phyloP scores from a whole-genome alignment of 2,888 invertebrate genomes.

The Diogma glabrata region DNA sequence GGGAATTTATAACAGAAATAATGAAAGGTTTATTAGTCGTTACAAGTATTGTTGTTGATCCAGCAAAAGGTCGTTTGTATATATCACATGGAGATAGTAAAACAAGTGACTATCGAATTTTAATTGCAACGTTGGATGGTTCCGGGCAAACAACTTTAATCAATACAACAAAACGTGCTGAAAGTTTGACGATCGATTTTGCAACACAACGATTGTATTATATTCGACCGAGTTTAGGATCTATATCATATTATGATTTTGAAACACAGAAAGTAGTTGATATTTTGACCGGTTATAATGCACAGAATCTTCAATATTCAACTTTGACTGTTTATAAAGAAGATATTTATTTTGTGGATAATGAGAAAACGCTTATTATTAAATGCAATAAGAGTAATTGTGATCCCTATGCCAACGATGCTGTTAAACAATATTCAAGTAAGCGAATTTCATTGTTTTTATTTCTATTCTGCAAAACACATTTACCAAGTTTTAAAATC shows the following conservation, averaged over 20 bases:
- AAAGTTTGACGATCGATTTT: conserved; percentile 52
- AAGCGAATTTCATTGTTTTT: no score
- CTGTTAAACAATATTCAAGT: conserved; percentile 50
- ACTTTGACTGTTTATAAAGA: conserved; percentile 50
- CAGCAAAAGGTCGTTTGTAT: conserved; percentile 46
- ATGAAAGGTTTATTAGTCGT: conserved; percentile 36
- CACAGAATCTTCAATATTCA: neutral
- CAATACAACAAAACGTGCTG: conserved; percentile 26
- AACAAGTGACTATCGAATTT: conserved; percentile 38
- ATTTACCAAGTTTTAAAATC: no score
- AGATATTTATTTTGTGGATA: conserved; percentile 56
- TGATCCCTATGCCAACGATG: conserved; percentile 26
- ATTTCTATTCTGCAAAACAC: no score
- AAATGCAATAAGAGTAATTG: conserved; percentile 48
- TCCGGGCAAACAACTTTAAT: conserved; percentile 32
- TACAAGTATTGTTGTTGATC: conserved; percentile 59
- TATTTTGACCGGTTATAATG: neutral
- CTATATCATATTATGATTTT: conserved; percentile 50
- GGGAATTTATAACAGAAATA: conserved; percentile 50
- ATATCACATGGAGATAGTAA: conserved; percentile 41
- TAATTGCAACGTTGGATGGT: conserved; percentile 56
- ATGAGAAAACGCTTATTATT: conserved; percentile 47
- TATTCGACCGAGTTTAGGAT: conserved; percentile 45
- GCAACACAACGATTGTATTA: conserved; percentile 56
- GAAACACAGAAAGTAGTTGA: conserved; percentile 9